Evolutionary conservation across 2,113 vertebrate genomes (phyloP), one percentile per base, ranked within the genome.

Genomic region (Hemichromis elongatus): DNA sequence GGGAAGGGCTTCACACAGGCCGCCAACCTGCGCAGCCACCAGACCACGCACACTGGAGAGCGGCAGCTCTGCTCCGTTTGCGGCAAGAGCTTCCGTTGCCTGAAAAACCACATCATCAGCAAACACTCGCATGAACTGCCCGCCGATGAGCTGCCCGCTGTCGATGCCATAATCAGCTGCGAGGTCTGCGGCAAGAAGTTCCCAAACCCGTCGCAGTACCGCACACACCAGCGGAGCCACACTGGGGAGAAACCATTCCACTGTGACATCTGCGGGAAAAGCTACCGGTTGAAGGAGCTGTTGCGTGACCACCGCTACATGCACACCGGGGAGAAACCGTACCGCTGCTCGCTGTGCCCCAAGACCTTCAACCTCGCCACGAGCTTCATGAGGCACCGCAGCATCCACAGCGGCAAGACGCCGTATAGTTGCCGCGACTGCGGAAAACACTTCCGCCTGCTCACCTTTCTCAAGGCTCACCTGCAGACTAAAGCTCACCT

Each of bases 31-130:
- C 95, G 91, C 83, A 93, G 92, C 70, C 95, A 95, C 79, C 92
- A 90, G 57, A 80, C 26, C 1, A 82, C 85, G 30, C 95, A 95
- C 94, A 85, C 59, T 0, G 91, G 93, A 0, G 93, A 95, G 56
- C n/a, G 88, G 18, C 93, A 94, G 82, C 94, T 93, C 24, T 95
- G 95, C 81, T 93, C 92, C 10, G 7, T 95, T 84, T 95, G 95
- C 1, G 90, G 94, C 5, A 94, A 92, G 61, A 90, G 85, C 40
- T 95, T 89, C 91, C 89, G 92, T 79, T 89, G 89, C 70, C 93
- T 95, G 82, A 95, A 89, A 84, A 93, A 94, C 83, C 95, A 95
- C 70, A n/a, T 95, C 78, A 85, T 92, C 80, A 94, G 92, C 28
- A 94, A 93, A 73, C 94, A 95, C 42, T 79, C 90, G 3, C 91